Evolutionary conservation across 2,888 invertebrate species (phyloP).

Genomic region (Netelia melanura): DNA sequence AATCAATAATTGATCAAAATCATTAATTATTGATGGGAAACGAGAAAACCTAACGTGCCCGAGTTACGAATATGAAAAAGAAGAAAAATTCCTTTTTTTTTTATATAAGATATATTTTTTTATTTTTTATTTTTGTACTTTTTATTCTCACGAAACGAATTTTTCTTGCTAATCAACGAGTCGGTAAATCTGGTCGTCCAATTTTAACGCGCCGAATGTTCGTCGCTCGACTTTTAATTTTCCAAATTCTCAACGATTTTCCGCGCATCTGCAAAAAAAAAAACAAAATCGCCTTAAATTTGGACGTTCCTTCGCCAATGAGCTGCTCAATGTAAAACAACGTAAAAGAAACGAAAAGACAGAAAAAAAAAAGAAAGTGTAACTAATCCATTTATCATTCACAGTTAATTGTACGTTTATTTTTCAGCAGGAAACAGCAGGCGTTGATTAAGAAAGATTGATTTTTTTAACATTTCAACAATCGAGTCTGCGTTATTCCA

Average conservation of each 20-base stretch:
- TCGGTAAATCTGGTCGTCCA: slow-evolving; percentile 49
- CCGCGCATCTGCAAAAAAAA: neutral
- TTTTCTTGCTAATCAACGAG: slow-evolving; percentile 42
- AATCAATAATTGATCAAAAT: too few relatives aligned
- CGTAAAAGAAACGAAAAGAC: neutral
- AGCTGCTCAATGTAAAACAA: neutral
- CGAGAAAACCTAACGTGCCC: slow-evolving; percentile 6
- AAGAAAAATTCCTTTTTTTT: slow-evolving; percentile 19
- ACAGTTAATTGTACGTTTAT: slow-evolving; percentile 73
- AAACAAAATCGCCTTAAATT: slow-evolving; percentile 15
- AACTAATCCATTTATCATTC: slow-evolving; percentile 27
- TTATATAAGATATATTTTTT: slow-evolving; percentile 17
- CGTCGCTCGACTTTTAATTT: too few relatives aligned
- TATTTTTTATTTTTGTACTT: slow-evolving; percentile 23
- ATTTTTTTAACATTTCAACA: slow-evolving; percentile 71
- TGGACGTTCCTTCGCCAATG: slow-evolving; percentile 35
- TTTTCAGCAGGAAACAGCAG: slow-evolving; percentile 81
- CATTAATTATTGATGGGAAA: neutral
- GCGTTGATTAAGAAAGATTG: slow-evolving; percentile 66
- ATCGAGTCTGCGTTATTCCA: slow-evolving; percentile 77
- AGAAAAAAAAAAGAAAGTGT: slow-evolving; percentile 18
- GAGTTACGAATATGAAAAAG: slow-evolving; percentile 29
- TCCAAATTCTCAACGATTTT: neutral
- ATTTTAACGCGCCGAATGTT: slow-evolving; percentile 23
- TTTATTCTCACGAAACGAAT: neutral